A percentile compares a stretch with the other conserved stretches of the same genome.
These are phyloP conservation scores for Rhyacophila brunnea DNA, from an alignment of 1,140 invertebrate species.

Conservation along the genomic window DNA sequence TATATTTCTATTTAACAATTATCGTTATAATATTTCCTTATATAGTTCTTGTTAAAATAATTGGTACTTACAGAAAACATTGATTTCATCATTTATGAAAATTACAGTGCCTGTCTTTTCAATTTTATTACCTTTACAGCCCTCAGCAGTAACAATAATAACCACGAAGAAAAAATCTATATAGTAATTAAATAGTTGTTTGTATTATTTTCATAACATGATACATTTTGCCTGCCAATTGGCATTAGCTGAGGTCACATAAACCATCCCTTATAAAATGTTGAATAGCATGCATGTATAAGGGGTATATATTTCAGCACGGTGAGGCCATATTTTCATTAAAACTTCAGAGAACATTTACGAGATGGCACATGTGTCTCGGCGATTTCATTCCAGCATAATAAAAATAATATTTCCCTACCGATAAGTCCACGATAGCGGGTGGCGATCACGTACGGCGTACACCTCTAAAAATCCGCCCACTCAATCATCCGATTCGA, in stretches of 20 bases:
- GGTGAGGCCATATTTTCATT: slow-evolving; percentile 30
- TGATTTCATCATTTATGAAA: no score
- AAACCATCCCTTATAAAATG: not conserved
- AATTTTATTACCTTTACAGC: no score
- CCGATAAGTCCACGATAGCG: slow-evolving; percentile 11
- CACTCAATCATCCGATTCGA: slow-evolving; percentile 34
- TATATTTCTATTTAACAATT: no score
- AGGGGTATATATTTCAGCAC: not conserved
- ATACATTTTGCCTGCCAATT: not conserved
- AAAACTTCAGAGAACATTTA: slow-evolving; percentile 24
- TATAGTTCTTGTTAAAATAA: no score
- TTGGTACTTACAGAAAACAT: no score
- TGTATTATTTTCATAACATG: no score
- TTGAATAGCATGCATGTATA: not conserved
- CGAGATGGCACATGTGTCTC: slow-evolving; percentile 26
- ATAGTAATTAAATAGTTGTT: no score
- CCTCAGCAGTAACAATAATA: no score
- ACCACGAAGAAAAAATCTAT: no score
- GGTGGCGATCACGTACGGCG: slow-evolving; percentile 21
- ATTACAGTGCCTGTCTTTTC: no score
- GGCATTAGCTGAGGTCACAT: not conserved
- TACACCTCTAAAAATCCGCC: slow-evolving; percentile 34
- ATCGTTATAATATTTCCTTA: no score
- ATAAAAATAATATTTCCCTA: slow-evolving; percentile 30
- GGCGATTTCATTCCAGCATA: slow-evolving; percentile 7